Percentiles rank a stretch among this genome's conserved stretches.
These are phyloP conservation scores for Papilio glaucus DNA, from an alignment of 1,140 invertebrate genomes.

Conservation along the genomic window DNA sequence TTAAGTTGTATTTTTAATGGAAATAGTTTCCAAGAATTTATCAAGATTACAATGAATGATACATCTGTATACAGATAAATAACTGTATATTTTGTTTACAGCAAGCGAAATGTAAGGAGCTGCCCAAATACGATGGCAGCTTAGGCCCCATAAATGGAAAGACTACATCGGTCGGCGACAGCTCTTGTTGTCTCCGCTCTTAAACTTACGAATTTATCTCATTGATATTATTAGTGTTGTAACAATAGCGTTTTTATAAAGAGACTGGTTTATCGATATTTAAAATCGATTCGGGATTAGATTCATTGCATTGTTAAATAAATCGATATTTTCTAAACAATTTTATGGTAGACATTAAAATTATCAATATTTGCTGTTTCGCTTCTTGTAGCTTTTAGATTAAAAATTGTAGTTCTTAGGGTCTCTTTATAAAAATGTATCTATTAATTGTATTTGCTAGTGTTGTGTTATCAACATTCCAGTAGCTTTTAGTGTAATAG, in stretches of 20 bases:
- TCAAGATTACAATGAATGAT: no score
- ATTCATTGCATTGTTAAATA: not conserved
- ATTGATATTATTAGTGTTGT: constrained; percentile 48
- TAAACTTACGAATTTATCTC: constrained; percentile 64
- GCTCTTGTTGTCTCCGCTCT: constrained; percentile 84
- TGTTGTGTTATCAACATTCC: constrained; percentile 57
- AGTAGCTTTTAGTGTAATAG: constrained; percentile 58
- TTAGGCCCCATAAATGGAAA: constrained; percentile 88
- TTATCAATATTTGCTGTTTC: constrained; percentile 37
- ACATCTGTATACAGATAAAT: not conserved
- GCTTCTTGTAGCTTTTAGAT: constrained; percentile 18
- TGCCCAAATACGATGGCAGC: constrained; percentile 89
- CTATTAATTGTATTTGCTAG: constrained; percentile 49
- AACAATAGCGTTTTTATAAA: constrained; percentile 50
- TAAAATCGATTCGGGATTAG: not conserved
- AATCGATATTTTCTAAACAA: constrained; percentile 22
- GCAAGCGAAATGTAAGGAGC: constrained; percentile 91
- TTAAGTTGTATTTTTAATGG: no score
- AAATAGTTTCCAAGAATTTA: no score
- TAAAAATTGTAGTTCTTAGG: constrained; percentile 18
- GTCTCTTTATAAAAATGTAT: constrained; percentile 48
- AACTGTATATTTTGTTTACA: constrained; percentile 73
- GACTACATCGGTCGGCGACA: constrained; percentile 87
- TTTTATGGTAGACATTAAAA: constrained; percentile 37
- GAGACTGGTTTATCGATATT: constrained; percentile 27